Evolutionary conservation across 2,797 vertebrate species (phyloP).

Genomic region (Choloepus didactylus): DNA sequence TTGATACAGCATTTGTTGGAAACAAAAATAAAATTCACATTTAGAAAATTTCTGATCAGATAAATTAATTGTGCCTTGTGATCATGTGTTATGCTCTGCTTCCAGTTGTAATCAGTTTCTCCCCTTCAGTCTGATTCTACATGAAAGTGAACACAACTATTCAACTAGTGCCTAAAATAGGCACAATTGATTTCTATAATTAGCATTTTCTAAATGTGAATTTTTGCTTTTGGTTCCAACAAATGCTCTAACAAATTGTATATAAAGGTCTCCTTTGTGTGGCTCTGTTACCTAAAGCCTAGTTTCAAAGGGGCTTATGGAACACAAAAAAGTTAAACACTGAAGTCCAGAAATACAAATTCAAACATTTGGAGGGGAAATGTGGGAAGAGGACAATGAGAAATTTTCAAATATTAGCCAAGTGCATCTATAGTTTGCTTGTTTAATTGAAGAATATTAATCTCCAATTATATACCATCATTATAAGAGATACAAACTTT

Average conservation of each 20-base stretch:
- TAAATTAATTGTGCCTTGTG: background rate
- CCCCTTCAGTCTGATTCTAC: background rate
- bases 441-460: background rate
- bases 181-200: background rate
- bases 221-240: background rate
- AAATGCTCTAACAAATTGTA: background rate
- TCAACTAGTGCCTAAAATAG: background rate
- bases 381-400: background rate
- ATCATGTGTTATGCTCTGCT: accelerated
- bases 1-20: background rate
- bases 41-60: background rate
- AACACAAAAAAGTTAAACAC: background rate
- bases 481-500: background rate
- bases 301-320: background rate
- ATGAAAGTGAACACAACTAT: background rate
- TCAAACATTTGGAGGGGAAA: background rate
- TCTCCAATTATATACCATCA: background rate
- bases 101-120: background rate
- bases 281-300: background rate
- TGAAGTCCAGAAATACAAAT: background rate
- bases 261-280: background rate
- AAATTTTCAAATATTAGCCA: background rate
- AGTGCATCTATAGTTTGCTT: background rate
- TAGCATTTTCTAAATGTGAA: background rate
- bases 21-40: background rate